Evolutionary conservation across 2,888 invertebrate species (phyloP).

Genomic region (Morpho achilles): DNA sequence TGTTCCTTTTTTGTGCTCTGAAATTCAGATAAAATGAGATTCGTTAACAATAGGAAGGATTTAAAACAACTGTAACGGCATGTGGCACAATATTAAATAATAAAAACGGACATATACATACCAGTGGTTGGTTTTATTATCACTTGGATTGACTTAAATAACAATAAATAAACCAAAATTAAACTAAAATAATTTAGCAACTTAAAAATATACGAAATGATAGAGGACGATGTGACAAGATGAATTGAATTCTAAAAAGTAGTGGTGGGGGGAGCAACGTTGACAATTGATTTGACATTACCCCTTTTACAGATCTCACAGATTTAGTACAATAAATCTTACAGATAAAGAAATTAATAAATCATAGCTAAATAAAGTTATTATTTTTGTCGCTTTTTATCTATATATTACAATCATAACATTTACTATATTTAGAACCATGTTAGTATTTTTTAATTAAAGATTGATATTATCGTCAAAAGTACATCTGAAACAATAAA

Average conservation of each 20-base stretch:
- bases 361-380: too few species aligned
- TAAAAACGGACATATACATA: constrained; percentile 38
- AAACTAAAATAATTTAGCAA: constrained; percentile 65
- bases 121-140: constrained; percentile 43
- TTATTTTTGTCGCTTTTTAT: too few species aligned
- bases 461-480: too few species aligned
- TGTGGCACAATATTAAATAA: constrained; percentile 44
- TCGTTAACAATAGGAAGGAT: constrained; percentile 32
- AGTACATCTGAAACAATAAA: too few species aligned
- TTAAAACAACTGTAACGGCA: constrained; percentile 34
- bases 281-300: constrained; percentile 31
- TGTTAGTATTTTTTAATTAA: too few species aligned
- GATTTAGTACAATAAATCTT: too few species aligned
- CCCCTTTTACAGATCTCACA: too few species aligned
- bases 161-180: constrained; percentile 47
- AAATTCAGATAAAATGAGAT: constrained; percentile 32
- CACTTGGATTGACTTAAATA: constrained; percentile 41
- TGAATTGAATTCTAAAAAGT: constrained; percentile 51
- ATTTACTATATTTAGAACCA: too few species aligned
- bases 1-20: constrained; percentile 27
- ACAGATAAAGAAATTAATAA: too few species aligned
- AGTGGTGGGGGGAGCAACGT: constrained; percentile 40
- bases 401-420: too few species aligned
- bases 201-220: constrained; percentile 50
- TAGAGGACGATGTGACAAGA: constrained; percentile 51